Evolutionary conservation across 2,888 invertebrate species (phyloP), one percentile per base, ranked within the genome.

Genomic region (Ischnus inquisitorius): DNA sequence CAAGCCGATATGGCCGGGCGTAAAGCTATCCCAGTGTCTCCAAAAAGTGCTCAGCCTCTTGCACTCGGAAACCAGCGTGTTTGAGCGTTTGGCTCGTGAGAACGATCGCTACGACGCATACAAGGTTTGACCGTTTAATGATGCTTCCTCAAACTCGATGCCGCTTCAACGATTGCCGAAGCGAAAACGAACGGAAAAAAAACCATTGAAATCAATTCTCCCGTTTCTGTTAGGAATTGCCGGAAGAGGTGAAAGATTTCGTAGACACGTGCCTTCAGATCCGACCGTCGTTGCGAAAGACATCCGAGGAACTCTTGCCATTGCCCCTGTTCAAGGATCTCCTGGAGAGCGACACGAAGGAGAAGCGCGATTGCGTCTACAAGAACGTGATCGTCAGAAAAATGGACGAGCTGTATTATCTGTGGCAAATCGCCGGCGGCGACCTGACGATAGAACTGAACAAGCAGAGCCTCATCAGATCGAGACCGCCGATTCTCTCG

Each of bases 401-500:
- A 76, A 95, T 99, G 86, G 96, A 97, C 85, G 97, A 98, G 91
- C 95, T 98, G 34, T 99, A 98, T 93, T 97, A 98, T 92, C 96
- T 98, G 94, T 99, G 99, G 99, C 97, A 98, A 92, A 93, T 99
- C 79, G 98, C 99, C 19, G 99, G 99, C 0, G 99, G 99, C 0
- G 99, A 99, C 94, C 97, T 99, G 75, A 97, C 97, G 85, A 95
- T 96, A 0, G 98, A 98, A 92, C 94, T 99, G 43, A 98, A 97
- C 91, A 98, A 97, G 91, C 98, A 98, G 93, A 98, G 98, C 0
- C 94, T 99, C 1, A 97, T 99, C 76, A 96, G 98, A 90, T 97
- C 97, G 81, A 97, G 97, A 90, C 97, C 97, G 0, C 97, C 97
- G 0, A 96, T 97, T 89, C 94, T 97, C 89, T 96, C 97, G 19